Conservation (phyloP, 2,113 vertebrate genomes). For the Malaclemys terrapin region DNA sequence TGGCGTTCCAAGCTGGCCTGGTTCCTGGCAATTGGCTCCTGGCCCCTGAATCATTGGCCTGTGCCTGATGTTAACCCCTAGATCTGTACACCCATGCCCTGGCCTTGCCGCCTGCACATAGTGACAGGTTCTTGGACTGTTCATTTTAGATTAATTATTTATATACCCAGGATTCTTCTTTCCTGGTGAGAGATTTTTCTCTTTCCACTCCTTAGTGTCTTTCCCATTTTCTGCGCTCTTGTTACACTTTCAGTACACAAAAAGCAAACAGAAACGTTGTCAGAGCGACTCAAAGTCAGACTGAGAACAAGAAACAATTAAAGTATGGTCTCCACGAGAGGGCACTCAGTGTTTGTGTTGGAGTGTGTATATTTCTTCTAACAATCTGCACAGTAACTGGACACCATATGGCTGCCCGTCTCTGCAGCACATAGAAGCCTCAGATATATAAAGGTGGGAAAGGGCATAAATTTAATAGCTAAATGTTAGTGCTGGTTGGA, state of each 20-base stretch:
- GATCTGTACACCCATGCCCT: no score
- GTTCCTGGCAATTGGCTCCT: no score
- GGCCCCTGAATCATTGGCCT: neutral
- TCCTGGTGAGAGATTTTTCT: neutral
- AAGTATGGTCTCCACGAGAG: neutral
- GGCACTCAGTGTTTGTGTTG: neutral
- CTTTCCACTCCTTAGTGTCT: neutral
- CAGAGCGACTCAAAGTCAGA: neutral
- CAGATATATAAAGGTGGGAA: neutral
- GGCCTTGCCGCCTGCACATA: neutral
- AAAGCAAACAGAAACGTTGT: neutral
- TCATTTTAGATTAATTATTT: neutral
- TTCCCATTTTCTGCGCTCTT: neutral
- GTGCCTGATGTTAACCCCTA: neutral
- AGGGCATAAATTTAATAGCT: neutral
- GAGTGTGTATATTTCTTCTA: neutral
- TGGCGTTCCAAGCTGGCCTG: no score
- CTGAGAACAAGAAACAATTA: neutral
- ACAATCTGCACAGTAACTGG: neutral
- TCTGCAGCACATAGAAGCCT: neutral
- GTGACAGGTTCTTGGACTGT: rapidly evolving
- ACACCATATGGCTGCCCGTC: neutral
- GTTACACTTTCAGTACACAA: neutral
- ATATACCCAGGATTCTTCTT: rapidly evolving
- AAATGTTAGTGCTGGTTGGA: neutral